Evolutionary conservation across 2,113 vertebrate genomes (phyloP), one percentile per base, ranked within the genome.

Genomic region (Thunnus maccoyii): DNA sequence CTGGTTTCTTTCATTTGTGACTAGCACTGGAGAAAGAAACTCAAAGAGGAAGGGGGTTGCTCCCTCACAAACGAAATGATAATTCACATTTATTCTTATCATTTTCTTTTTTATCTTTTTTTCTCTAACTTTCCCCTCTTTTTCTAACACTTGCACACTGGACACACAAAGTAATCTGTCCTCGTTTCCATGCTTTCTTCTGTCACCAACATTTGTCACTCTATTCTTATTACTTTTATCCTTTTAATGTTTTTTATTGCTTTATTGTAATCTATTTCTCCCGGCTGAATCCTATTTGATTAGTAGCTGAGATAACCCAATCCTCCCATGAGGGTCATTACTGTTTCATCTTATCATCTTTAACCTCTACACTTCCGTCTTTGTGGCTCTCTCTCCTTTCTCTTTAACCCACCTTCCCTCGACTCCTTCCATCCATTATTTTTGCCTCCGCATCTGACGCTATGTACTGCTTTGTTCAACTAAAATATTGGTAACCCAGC

Each of bases 271-370:
- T 81, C 70, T 4, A 62, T 85, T 64, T 47, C 65, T 51, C 62
- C 63, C 55, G 17, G n/a, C 58, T 69, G 79, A 80, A 74, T 65
- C 51, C 20, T 62, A 78, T 81, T 65, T 67, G 50, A 84, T 69
- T 55, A 67, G 41, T 32, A n/a, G 44, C 57, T 25, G 72, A 69
- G 61, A 80, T 72, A 80, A 75, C 69, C 72, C 76, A 0, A 1
- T 69, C 65, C 50, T 51, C 74, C 73, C 61, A 9, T 32, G 72
- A 69, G 80, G 56, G 48, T 68, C 36, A 47, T 81, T 67, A 57
- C 36, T 22, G 22, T 71, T 84, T 62, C 47, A 82, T 83, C 51
- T 65, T 56, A 74, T 80, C 74, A 70, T 85, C 65, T 82, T 73
- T 76, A 81, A 72, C 77, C 62, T 68, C 73, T 63, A 11, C 72